Percentiles rank a stretch among this genome's conserved stretches.
phyloP scores from a whole-genome alignment of 2,113 vertebrate genomes.

The Emydocephalus ijimae region DNA sequence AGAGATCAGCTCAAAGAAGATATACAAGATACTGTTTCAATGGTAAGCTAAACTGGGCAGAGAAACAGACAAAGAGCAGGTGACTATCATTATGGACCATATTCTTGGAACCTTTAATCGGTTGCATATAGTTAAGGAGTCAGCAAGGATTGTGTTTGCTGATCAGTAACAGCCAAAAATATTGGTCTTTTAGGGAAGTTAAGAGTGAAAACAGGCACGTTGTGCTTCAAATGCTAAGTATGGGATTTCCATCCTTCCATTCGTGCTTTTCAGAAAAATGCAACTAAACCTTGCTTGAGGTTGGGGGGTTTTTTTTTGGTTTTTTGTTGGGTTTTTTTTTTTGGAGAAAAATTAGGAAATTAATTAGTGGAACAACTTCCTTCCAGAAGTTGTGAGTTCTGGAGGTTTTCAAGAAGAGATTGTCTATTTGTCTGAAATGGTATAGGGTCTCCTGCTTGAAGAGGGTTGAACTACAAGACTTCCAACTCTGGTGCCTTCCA shows the following conservation, averaged over 20 bases:
- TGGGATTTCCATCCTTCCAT: neutral
- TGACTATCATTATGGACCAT: neutral
- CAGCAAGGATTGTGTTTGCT: neutral
- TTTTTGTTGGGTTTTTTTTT: neutral
- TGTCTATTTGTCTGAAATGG: neutral
- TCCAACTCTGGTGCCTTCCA: neutral
- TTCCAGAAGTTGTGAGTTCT: neutral
- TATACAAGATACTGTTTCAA: slow-evolving; percentile 65
- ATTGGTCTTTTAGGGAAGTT: neutral
- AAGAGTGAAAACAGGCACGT: neutral
- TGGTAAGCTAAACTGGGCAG: slow-evolving; percentile 51
- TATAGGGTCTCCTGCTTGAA: neutral
- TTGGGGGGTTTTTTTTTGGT: too few relatives aligned
- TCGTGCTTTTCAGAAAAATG: neutral
- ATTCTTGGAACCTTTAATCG: neutral
- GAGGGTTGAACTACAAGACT: neutral
- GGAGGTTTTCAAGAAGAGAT: neutral
- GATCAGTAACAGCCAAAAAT: neutral
- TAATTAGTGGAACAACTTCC: neutral
- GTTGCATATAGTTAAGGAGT: neutral
- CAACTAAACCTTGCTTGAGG: neutral
- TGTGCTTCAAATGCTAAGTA: neutral
- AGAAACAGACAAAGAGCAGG: neutral
- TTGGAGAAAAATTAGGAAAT: neutral
- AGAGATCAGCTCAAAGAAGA: slow-evolving; percentile 66